Evolutionary conservation across 2,888 invertebrate genomes (phyloP), one percentile per base, ranked within the genome.

Genomic region (Polia nebulosa): DNA sequence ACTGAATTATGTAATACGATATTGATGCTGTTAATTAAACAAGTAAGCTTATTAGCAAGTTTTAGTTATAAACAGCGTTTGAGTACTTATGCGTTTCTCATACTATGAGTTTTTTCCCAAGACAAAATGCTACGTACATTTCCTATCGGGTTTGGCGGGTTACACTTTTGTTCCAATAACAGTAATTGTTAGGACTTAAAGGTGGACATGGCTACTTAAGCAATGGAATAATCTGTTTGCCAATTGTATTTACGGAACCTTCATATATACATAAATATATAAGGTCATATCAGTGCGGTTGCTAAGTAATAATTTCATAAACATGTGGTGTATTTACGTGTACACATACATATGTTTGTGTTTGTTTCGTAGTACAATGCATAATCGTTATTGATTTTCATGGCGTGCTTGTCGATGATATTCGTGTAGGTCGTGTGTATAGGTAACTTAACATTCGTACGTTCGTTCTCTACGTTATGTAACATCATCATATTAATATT

Each of bases 391-490:
- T 87, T 87, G 85, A 88, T 88, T 87, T 85, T 70, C 79, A 80
- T 89, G 72, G 85, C 89, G 87, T 90, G 89, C 88, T 83, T 75
- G 82, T 85, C 78, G 81, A 87, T 82, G 78, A 83, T 88, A 82
- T 86, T 85, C 80, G 82, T 81, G 87, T 88, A 84, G 78, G 81
- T 82, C 81, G 75, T 85, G 82, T 82, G 76, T 78, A 81, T 65
- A 73, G 52, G 72, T 74, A 71, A 71, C 53, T 55, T 55, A n/a
- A 55, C 55, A 60, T 41, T 66, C 56, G 47, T 75, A 71, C 73
- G 73, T 72, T 75, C 55, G 61, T 79, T 80, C 66, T 68, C 72
- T 78, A 78, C 41, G 41, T 84, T 82, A 76, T 73, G 59, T 82
- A 81, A 80, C 61, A 58, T 72, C 17, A 76, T 77, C 29, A 78